These are phyloP conservation scores for Zelostemma sp. DNA, from an alignment of 1,140 invertebrate species.

Conservation along the genomic window DNA sequence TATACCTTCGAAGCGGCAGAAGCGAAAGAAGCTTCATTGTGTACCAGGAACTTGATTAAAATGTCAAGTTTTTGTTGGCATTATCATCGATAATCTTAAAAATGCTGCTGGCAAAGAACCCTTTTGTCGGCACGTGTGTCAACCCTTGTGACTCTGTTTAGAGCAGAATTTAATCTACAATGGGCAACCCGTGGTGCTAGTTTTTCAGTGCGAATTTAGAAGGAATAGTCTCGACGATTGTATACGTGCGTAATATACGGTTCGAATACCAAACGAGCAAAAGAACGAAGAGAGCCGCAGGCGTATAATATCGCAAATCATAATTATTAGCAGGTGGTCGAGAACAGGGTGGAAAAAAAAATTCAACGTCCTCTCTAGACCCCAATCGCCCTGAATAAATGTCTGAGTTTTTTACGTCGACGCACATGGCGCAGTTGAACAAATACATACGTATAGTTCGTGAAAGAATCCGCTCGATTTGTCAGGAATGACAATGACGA, in stretches of 20 bases:
- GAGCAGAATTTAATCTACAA: slow-evolving; percentile 29
- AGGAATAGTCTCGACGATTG: slow-evolving; percentile 15
- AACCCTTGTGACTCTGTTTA: slow-evolving; percentile 26
- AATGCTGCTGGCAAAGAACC: too few relatives aligned
- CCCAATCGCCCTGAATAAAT: slow-evolving; percentile 1
- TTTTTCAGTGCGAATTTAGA: slow-evolving; percentile 5
- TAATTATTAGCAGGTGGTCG: slow-evolving; percentile 39
- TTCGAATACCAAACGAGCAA: slow-evolving; percentile 10
- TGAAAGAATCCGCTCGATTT: slow-evolving; percentile 40
- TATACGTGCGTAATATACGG: slow-evolving; percentile 16
- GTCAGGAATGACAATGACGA: slow-evolving; percentile 36
- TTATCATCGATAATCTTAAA: too few relatives aligned
- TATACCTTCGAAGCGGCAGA: too few relatives aligned
- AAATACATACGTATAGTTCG: slow-evolving; percentile 21
- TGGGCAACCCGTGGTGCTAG: slow-evolving; percentile 16
- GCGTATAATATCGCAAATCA: slow-evolving; percentile 12
- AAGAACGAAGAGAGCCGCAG: slow-evolving; percentile 15
- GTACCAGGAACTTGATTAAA: too few relatives aligned
- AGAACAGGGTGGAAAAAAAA: slow-evolving; percentile 9
- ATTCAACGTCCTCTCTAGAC: slow-evolving; percentile 7
- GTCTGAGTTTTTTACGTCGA: neutral
- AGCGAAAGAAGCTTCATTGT: too few relatives aligned
- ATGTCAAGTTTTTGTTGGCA: too few relatives aligned
- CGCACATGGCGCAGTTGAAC: slow-evolving; percentile 36
- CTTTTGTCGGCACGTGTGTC: slow-evolving; percentile 16